Evolutionary conservation across 2,113 vertebrate genomes (phyloP).

Genomic region (Vanacampus margaritifer): DNA sequence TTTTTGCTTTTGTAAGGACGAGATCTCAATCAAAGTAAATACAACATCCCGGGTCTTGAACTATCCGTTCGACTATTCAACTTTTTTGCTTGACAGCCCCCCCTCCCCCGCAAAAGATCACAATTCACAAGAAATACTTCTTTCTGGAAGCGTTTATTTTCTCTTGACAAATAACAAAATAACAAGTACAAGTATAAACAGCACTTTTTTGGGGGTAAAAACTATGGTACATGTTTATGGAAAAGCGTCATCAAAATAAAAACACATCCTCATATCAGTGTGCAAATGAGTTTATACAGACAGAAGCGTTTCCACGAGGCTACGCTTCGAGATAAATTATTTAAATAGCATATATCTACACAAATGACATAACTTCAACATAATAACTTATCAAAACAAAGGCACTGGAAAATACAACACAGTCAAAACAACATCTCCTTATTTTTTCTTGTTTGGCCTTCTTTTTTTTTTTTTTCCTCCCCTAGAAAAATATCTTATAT

Average conservation of each 20-base stretch:
- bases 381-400: conserved; percentile 92
- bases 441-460: conserved; percentile 77
- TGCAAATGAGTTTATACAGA: conserved; percentile 98
- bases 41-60: conserved; percentile 1
- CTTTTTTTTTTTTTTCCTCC: conserved; percentile 41
- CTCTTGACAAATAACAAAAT: conserved; percentile 71
- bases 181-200: conserved; percentile 68
- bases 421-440: conserved; percentile 74
- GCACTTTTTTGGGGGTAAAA: conserved; percentile 68
- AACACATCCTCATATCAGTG: conserved; percentile 88
- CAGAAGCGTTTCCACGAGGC: conserved; percentile 90
- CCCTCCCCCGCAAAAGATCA: conserved; percentile 7
- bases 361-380: conserved; percentile 85
- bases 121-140: conserved; percentile 6
- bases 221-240: conserved; percentile 87
- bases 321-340: conserved; percentile 99
- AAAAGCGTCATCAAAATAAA: conserved; percentile 79
- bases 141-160: conserved; percentile 71
- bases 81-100: conserved; percentile 1
- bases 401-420: conserved; percentile 81
- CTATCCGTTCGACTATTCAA: conserved; percentile 6
- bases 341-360: conserved; percentile 99
- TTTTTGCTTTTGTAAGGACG: conserved; percentile 34
- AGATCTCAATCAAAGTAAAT: conserved; percentile 26
- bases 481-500: conserved; percentile 88